phyloP scores from a whole-genome alignment of 2,797 vertebrate genomes.

The Tokudaia tokunoshimensis region DNA sequence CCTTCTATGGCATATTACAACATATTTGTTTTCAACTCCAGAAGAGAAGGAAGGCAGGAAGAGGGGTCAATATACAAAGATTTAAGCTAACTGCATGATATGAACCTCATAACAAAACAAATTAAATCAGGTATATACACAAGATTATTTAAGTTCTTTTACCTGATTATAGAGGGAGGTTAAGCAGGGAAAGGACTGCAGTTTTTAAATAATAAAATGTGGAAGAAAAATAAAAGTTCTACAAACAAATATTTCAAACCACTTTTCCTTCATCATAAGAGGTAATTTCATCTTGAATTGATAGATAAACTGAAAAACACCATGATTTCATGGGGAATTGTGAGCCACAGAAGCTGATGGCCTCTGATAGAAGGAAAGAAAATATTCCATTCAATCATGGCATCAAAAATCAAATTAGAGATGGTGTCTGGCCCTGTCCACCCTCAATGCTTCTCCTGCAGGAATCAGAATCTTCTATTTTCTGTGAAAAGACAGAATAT shows the following conservation, averaged over 20 bases:
- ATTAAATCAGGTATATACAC: neutral
- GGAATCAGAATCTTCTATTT: neutral
- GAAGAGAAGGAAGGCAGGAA: neutral
- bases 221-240: neutral
- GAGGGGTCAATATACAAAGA: neutral
- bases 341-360: neutral
- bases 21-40: neutral
- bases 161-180: neutral
- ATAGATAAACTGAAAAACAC: neutral
- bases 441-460: neutral
- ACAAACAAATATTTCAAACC: neutral
- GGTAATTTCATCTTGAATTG: neutral
- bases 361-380: neutral
- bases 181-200: neutral
- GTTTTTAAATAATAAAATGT: constrained; percentile 2
- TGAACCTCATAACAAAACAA: neutral
- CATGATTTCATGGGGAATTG: neutral
- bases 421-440: neutral
- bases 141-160: neutral
- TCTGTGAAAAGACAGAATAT: neutral
- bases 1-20: constrained; percentile 5
- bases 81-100: neutral
- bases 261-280: neutral
- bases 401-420: neutral
- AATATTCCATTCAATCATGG: neutral